Conservation (phyloP, 2,888 invertebrate species). For the Eristalis arbustorum region DNA sequence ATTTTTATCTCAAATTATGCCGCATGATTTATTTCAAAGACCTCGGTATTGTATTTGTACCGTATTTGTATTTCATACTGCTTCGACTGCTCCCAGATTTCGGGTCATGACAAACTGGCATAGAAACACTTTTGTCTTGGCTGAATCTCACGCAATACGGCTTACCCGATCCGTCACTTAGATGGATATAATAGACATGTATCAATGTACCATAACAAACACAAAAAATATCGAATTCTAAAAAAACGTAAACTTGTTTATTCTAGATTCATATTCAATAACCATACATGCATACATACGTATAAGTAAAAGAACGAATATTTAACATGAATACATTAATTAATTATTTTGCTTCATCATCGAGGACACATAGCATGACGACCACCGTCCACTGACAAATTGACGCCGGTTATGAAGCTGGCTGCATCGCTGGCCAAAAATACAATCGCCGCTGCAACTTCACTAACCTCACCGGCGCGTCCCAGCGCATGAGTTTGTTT, state of each 20-base stretch:
- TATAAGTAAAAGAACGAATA: not conserved
- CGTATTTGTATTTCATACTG: not conserved
- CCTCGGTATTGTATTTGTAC: not conserved
- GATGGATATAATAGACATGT: not conserved
- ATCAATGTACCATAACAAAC: not conserved
- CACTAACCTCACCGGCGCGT: conserved; percentile 88
- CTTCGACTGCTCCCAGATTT: not conserved
- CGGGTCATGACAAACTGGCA: not conserved
- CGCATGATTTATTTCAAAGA: not conserved
- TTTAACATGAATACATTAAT: not conserved
- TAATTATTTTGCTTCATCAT: not conserved
- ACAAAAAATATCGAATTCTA: not conserved
- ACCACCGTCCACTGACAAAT: conserved; percentile 86
- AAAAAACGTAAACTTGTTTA: not conserved
- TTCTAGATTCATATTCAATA: not conserved
- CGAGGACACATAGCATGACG: conserved; percentile 82
- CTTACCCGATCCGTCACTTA: not conserved
- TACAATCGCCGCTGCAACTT: conserved; percentile 92
- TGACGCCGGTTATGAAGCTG: conserved; percentile 87
- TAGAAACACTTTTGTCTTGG: not conserved
- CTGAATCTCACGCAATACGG: not conserved
- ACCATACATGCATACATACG: not conserved
- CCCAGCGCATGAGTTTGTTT: conserved; percentile 88
- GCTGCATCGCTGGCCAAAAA: conserved; percentile 91
- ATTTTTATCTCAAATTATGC: not conserved